Evolutionary conservation across 1,140 invertebrate species (phyloP).

Genomic region (Batillaria attramentaria): DNA sequence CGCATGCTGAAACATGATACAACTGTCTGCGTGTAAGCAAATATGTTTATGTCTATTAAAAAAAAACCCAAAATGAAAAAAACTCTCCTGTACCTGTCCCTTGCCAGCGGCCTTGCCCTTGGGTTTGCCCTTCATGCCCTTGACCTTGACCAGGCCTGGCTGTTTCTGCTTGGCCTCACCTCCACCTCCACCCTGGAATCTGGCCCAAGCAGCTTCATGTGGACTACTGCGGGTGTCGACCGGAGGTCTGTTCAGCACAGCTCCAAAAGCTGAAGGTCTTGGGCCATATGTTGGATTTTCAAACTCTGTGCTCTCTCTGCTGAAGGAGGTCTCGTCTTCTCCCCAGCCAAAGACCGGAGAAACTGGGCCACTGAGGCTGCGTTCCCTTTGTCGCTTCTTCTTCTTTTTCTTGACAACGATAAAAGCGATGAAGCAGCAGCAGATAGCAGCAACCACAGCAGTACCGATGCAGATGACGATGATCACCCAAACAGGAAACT

Average conservation of each 20-base stretch:
- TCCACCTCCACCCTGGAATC: neutral
- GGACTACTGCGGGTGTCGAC: too few relatives aligned
- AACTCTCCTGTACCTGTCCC: too few relatives aligned
- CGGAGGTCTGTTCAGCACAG: too few relatives aligned
- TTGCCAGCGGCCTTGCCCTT: neutral
- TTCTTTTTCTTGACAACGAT: slow-evolving; percentile 23
- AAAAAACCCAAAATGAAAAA: too few relatives aligned
- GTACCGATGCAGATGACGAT: slow-evolving; percentile 26
- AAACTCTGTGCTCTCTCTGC: neutral
- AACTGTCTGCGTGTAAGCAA: too few relatives aligned
- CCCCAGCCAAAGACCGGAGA: neutral
- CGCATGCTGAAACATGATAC: too few relatives aligned
- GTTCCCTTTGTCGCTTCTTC: neutral
- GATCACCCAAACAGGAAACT: slow-evolving; percentile 12
- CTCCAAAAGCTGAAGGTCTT: too few relatives aligned
- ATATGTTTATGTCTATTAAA: too few relatives aligned
- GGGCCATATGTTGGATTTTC: slow-evolving; percentile 6
- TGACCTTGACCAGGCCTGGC: neutral
- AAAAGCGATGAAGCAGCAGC: slow-evolving; percentile 28
- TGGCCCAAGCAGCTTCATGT: neutral
- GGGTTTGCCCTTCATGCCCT: neutral
- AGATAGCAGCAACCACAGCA: neutral
- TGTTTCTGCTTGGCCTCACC: neutral
- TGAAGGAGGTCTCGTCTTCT: slow-evolving; percentile 15
- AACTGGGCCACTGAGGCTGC: neutral